Evolutionary conservation across 2,113 vertebrate genomes (phyloP), one percentile per base, ranked within the genome.

Genomic region (Malurus alboscapulatus): DNA sequence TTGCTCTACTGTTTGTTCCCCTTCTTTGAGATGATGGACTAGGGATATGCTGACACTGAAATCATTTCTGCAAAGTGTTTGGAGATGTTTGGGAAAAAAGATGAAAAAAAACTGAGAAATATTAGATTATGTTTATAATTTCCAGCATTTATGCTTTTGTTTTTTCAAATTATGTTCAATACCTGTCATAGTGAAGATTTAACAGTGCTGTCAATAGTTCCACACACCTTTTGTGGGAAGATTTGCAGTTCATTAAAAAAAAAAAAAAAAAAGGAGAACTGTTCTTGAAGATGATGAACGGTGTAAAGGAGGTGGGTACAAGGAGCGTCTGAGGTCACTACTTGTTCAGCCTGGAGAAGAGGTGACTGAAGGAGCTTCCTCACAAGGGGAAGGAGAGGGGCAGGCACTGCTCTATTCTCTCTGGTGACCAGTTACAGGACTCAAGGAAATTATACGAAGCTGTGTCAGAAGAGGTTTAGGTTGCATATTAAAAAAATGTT

Each of bases 181-280:
- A 72, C n/a, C 54, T 82, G 54, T 96, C 21, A 17, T 84, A 61
- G 44, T 42, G 72, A 92, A 93, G 55, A 92, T 27, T 78, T 74
- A 73, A 89, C 42, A 34, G 36, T 53, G 8, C 50, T 65, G 15
- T 76, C 55, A 21, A 34, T 61, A 71, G 6, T 32, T 65, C 50
- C 22, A 62, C 6, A 14, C 29, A 87, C 3, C 8, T 25, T 84
- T 91, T 74, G 7, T 21, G 63, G 19, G 51, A 96, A 94, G 25
- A 55, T 32, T 48, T 69, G n/a, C 3, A 75, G 34, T 32, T 92
- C 27, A 24, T 30, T 4, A 42, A 30, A 38, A 51, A 59, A 50
- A 34, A 45, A 34, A 45, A 34, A 26, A n/a, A 40, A 18, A 5
- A 14, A 30, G 15, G 11, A 88, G 8, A 22, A 65, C 25, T 74